Base-by-base conservation (phyloP, 92 coral and sea anemone genomes). In the Parazoanthus darwini region DNA sequence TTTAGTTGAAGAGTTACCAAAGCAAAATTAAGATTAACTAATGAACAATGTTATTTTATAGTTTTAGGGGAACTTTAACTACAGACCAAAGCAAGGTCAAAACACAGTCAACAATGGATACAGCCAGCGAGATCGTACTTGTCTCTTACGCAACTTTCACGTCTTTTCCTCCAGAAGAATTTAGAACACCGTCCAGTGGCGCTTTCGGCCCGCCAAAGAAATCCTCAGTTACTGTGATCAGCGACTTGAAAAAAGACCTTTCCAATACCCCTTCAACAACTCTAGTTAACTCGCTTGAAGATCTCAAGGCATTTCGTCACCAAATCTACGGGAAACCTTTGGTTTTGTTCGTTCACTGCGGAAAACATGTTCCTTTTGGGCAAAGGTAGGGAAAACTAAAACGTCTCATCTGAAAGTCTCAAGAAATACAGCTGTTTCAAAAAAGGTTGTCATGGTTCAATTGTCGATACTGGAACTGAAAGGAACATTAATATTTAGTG, bases 291-390 rank as follows among this genome's bases (percentile, higher is more conserved):
- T 84, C 74, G 10, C 18, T 82, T 8, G 85, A 81, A n/a, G 95
- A 96, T 18, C 59, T 96, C 38, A 88, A 94, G 13, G 92, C 67
- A 23, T 83, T 90, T 35, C 92, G 96, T 72, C 88, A 65, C 37
- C 98, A 94, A 77, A 79, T 96, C 82, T 85, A 89, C 48, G 79
- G 85, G n/a, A 91, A 90, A 36, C 96, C 98, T 43, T 83, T 96
- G 29, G 74, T 96, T 48, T 83, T 91, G 15, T 82, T 81, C 37
- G 92, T 93, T 44, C 91, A 94, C 26, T 96, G 98, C 80, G 95
- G 94, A 10, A 96, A 93, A 88, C 98, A 94, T 35, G 98, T 96
- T 8, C 98, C 98, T 13, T 88, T 81, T 36, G 98, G 98, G 1
- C 98, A 96, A 89, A 96, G 96, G 98, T 96, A 87, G 54, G 85